Evolutionary conservation across 2,888 invertebrate genomes (phyloP), one percentile per base, ranked within the genome.

Genomic region (Drosophila tanythrix): DNA sequence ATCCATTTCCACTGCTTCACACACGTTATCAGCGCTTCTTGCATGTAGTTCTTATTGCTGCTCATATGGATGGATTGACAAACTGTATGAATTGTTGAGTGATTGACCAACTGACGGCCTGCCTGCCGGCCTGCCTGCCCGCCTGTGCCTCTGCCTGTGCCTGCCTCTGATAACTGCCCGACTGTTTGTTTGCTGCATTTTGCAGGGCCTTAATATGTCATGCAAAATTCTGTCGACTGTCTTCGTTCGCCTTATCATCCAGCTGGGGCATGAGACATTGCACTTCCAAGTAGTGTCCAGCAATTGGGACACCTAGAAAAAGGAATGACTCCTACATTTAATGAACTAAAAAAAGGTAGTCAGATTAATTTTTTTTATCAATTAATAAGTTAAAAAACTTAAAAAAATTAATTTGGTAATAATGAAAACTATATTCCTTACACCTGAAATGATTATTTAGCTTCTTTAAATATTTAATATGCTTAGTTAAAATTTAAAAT

Each of bases 1-100:
- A 90, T 86, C 90, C 89, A 88, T 84, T 89, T 88, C 84, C 80
- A 88, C 50, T 70, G 76, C 74, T 70, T 80, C 67, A 67, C 64
- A 64, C 65, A 61, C 58, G 80, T 79, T 78, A 82, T 82, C 80
- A 84, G 83, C n/a, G 59, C 70, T 88, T 80, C 76, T 77, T 85
- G 86, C 88, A 89, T 89, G 64, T 85, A 85, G 90, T 89, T 85
- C 76, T 80, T 74, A 56, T 74, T 73, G 83, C 68, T 76, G 36
- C 63, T 76, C 31, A 46, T 53, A n/a, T 59, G 52, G 64, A 65
- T 52, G 35, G 55, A 58, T 59, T 66, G 71, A 29, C 70, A 53
- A 73, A 72, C 73, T 66, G 58, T 15, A 59, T 51, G 73, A 38
- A 52, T 57, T 36, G 21, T 25, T 59, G 51, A 59, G 51, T 53